Evolutionary conservation across 2,888 invertebrate species (phyloP).

Genomic region (Parnassius apollo): DNA sequence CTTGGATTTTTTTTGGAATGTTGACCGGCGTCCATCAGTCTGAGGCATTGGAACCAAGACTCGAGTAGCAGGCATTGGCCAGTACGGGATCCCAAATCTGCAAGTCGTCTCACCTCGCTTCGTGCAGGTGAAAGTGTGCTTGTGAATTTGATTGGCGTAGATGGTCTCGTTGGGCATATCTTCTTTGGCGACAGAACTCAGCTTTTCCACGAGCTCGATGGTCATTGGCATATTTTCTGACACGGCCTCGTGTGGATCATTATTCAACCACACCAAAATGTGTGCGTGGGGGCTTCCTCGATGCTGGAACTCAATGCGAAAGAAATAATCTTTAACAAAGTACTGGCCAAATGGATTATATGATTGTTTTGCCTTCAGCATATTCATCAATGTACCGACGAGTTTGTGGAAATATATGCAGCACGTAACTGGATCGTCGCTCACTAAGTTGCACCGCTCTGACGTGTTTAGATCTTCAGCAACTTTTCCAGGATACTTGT

Average conservation of each 20-base stretch:
- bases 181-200: conserved; percentile 41
- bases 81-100: too few relatives aligned
- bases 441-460: conserved; percentile 22
- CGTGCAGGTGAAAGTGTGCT: too few relatives aligned
- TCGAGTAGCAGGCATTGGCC: too few relatives aligned
- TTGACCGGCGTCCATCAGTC: too few relatives aligned
- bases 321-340: conserved; percentile 29
- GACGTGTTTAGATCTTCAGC: conserved; percentile 36
- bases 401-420: conserved; percentile 45
- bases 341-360: conserved; percentile 45
- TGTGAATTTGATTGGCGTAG: conserved; percentile 25
- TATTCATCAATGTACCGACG: conserved; percentile 37
- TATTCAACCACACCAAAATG: conserved; percentile 52
- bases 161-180: conserved; percentile 39
- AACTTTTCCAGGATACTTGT: conserved; percentile 35
- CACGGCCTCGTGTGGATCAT: conserved; percentile 45
- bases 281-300: conserved; percentile 53
- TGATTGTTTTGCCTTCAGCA: conserved; percentile 38
- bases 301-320: conserved; percentile 51
- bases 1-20: conserved; percentile 35
- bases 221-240: conserved; percentile 45
- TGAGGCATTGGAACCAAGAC: too few relatives aligned
- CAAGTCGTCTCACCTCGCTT: too few relatives aligned
- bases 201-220: conserved; percentile 43
- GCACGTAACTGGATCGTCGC: conserved; percentile 45